phyloP scores from a whole-genome alignment of 2,888 invertebrate genomes.

The Cephus pulcher region DNA sequence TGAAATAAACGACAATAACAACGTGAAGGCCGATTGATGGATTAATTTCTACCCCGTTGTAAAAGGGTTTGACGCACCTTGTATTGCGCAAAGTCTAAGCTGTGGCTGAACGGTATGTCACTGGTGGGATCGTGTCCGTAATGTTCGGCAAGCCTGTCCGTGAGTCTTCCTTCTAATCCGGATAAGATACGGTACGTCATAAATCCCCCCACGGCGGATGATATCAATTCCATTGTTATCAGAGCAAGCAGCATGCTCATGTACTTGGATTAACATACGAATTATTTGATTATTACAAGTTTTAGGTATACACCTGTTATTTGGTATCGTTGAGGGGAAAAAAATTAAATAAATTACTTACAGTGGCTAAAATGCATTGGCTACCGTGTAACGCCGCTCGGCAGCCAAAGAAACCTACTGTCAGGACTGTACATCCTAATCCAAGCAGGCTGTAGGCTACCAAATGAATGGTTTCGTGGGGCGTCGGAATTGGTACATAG shows the following conservation, averaged over 20 bases:
- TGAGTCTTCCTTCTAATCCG: conserved; percentile 60
- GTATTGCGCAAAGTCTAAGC: conserved; percentile 67
- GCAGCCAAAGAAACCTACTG: conserved; percentile 72
- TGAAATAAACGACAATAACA: conserved; percentile 36
- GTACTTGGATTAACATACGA: conserved; percentile 55
- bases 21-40: rapidly evolving
- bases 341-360: conserved; percentile 32
- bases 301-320: too few species aligned
- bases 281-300: neutral
- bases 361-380: conserved; percentile 58
- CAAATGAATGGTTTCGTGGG: conserved; percentile 66
- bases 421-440: conserved; percentile 68
- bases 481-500: conserved; percentile 64
- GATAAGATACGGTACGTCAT: conserved; percentile 62
- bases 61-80: conserved; percentile 51
- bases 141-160: conserved; percentile 54
- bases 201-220: conserved; percentile 59
- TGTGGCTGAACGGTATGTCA: conserved; percentile 63
- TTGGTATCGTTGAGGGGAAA: too few species aligned
- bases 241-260: conserved; percentile 66
- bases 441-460: conserved; percentile 69
- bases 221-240: conserved; percentile 65
- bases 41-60: neutral
- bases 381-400: conserved; percentile 70
- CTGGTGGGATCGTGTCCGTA: conserved; percentile 60